phyloP scores from a whole-genome alignment of 2,113 vertebrate species.

The Labeo catla region DNA sequence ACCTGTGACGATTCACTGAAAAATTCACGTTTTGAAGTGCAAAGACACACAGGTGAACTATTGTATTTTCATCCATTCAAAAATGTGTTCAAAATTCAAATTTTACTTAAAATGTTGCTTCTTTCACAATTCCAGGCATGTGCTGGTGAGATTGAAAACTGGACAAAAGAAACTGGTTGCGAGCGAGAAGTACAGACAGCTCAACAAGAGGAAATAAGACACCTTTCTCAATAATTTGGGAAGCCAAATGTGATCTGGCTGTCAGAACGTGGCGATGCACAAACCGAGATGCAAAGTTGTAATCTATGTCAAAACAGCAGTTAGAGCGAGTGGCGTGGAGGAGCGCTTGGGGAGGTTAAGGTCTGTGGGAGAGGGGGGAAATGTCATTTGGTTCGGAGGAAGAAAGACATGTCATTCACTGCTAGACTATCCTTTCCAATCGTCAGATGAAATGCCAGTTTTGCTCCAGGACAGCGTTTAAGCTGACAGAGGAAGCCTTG shows the following conservation, averaged over 20 bases:
- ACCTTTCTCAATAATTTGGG: slow-evolving; percentile 57
- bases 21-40: neutral
- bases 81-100: slow-evolving; percentile 70
- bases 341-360: slow-evolving; percentile 22
- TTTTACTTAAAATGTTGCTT: slow-evolving; percentile 72
- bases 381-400: slow-evolving; percentile 39
- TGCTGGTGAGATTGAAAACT: slow-evolving; percentile 70
- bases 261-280: slow-evolving; percentile 51
- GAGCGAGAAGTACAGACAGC: slow-evolving; percentile 59
- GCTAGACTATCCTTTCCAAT: slow-evolving; percentile 69
- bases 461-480: slow-evolving; percentile 83
- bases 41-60: slow-evolving; percentile 20
- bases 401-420: slow-evolving; percentile 69
- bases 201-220: slow-evolving; percentile 51
- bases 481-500: slow-evolving; percentile 86
- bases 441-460: slow-evolving; percentile 75
- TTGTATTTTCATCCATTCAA: slow-evolving; percentile 29
- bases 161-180: slow-evolving; percentile 65
- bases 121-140: slow-evolving; percentile 61
- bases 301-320: slow-evolving; percentile 64
- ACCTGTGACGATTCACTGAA: neutral
- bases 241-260: slow-evolving; percentile 59
- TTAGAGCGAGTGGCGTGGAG: slow-evolving; percentile 50
- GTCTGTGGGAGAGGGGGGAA: slow-evolving; percentile 19
- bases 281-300: slow-evolving; percentile 53